Evolutionary conservation across 2,113 vertebrate genomes (phyloP).

Genomic region (Scophthalmus maximus): DNA sequence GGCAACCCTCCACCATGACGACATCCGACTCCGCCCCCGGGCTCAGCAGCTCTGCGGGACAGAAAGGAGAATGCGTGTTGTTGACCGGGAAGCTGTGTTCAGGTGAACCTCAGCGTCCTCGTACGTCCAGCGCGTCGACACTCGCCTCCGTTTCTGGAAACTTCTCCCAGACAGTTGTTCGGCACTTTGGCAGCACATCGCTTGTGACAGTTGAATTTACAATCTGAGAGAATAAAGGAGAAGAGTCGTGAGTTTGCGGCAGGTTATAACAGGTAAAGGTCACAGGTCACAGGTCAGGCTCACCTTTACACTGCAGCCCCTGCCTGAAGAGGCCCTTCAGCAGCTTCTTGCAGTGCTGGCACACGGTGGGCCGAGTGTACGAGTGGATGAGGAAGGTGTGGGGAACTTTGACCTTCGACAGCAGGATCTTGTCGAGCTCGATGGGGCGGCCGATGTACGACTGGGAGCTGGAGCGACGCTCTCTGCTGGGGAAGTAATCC

Average conservation of each 20-base stretch:
- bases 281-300: neutral
- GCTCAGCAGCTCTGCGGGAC: slow-evolving; percentile 90
- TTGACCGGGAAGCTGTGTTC: neutral
- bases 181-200: slow-evolving; percentile 96
- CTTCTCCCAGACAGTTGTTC: slow-evolving; percentile 97
- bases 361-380: slow-evolving; percentile 95
- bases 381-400: slow-evolving; percentile 98
- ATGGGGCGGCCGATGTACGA: slow-evolving; percentile 94
- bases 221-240: slow-evolving; percentile 83
- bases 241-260: neutral
- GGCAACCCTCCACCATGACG: slow-evolving; percentile 92
- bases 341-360: slow-evolving; percentile 98
- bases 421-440: slow-evolving; percentile 93
- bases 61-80: neutral
- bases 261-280: no score
- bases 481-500: slow-evolving; percentile 88
- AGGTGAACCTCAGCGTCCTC: neutral
- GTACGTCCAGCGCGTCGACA: slow-evolving; percentile 44
- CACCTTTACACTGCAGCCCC: slow-evolving; percentile 91
- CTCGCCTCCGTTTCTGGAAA: slow-evolving; percentile 93
- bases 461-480: slow-evolving; percentile 93
- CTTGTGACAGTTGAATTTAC: slow-evolving; percentile 98
- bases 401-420: slow-evolving; percentile 97
- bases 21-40: slow-evolving; percentile 92
- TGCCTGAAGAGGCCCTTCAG: slow-evolving; percentile 91